A percentile compares a stretch with the other conserved stretches of the same genome.
These are phyloP conservation scores for Pseudococcus jackbeardsleyi DNA, from an alignment of 2,888 invertebrate genomes.

Conservation along the genomic window DNA sequence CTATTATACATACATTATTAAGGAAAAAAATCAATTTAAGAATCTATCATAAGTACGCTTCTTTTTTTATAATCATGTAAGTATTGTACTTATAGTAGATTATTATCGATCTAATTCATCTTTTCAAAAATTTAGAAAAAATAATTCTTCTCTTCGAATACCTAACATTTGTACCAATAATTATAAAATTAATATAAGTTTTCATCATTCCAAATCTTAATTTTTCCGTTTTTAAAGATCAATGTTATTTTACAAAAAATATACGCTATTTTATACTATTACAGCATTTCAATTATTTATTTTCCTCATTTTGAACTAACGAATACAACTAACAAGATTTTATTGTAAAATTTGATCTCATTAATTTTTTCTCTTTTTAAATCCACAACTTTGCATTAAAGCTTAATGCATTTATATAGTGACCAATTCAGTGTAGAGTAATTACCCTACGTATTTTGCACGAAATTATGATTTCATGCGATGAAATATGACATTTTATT, in stretches of 20 bases:
- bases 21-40: constrained; percentile 35
- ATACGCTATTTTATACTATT: constrained; percentile 16
- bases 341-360: neutral
- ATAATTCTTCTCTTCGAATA: constrained; percentile 10
- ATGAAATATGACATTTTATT: neutral
- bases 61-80: constrained; percentile 44
- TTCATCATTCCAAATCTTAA: constrained; percentile 10
- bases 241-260: constrained; percentile 11
- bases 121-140: neutral
- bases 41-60: constrained; percentile 28
- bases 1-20: neutral
- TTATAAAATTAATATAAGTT: constrained; percentile 20
- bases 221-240: neutral
- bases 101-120: neutral
- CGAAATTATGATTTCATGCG: neutral
- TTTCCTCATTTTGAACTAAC: neutral
- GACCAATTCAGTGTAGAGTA: constrained; percentile 23
- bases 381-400: constrained; percentile 5
- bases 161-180: constrained; percentile 53
- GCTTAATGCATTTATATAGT: constrained; percentile 5
- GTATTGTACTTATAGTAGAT: neutral
- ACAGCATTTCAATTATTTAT: constrained; percentile 24
- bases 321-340: neutral
- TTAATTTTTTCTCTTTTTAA: neutral
- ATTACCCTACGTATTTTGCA: neutral